Evolutionary conservation across 1,140 invertebrate genomes (phyloP), one percentile per base, ranked within the genome.

Genomic region (Hyposmocoma kahamanoa): DNA sequence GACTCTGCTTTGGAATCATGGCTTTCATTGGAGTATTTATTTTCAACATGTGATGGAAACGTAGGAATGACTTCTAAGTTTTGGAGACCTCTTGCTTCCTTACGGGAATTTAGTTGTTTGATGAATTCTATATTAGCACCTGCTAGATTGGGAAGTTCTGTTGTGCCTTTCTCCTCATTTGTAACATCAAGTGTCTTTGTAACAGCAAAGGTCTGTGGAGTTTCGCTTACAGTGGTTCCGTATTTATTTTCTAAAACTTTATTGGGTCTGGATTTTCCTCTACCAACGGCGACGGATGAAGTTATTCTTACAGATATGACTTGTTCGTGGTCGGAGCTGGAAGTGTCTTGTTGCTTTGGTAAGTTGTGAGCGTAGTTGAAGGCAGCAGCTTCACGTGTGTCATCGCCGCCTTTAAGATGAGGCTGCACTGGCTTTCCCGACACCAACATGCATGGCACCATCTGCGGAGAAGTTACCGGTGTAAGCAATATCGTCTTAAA

Each of bases 271-370:
- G 42, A 42, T 49, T 67, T 69, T 9, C 75, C 63, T 48, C 86
- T 64, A 13, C 72, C 84, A 8, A 87, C 70, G 13, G 84, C 86
- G 10, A 87, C 78, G 21, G 86, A 87, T 18, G 86, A 87, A 18
- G 86, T 87, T 30, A 87, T 85, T 67, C 86, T 74, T 26, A 87
- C 84, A 26, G 83, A 86, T 61, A 87, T 87, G 20, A 87, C 79
- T 71, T 85, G 67, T 42, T 74, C 60, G 38, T 59, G 51, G 19
- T 58, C 50, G 39, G 50, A 50, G 19, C 57, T 49, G 39, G 50
- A 21, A 22, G 53, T 50, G 46, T 61, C 49, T 42, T 65, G 62
- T 39, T 65, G 57, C 41, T 74, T 75, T 68, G 67, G 56, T 63
- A 67, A 59, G 47, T 59, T 65, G 59, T 62, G 65, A 63, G 67